Evolutionary conservation across 1,140 invertebrate species (phyloP).

Genomic region (Gonioctena quinquepunctata): DNA sequence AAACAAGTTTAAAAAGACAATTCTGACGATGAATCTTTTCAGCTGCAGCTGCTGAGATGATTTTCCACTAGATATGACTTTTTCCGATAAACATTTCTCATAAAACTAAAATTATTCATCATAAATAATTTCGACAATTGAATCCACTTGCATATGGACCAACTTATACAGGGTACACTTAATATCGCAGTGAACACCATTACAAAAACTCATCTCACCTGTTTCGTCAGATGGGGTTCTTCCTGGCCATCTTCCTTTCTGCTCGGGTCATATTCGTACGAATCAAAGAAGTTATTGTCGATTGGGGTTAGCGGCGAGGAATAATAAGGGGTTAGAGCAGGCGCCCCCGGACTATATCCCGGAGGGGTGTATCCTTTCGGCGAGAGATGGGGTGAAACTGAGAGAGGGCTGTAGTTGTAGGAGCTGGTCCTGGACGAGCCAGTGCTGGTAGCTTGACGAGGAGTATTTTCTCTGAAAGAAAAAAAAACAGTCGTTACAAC

Average conservation of each 20-base stretch:
- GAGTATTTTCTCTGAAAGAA: slow-evolving; percentile 44
- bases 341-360: slow-evolving; percentile 43
- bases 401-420: slow-evolving; percentile 50
- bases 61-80: too few relatives aligned
- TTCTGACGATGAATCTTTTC: too few relatives aligned
- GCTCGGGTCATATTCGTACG: slow-evolving; percentile 26
- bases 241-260: slow-evolving; percentile 19
- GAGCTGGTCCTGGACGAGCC: slow-evolving; percentile 48
- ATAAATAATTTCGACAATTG: too few relatives aligned
- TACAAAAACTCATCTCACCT: too few relatives aligned
- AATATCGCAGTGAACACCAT: neutral
- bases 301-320: slow-evolving; percentile 46
- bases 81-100: too few relatives aligned
- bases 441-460: slow-evolving; percentile 40
- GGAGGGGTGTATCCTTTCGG: slow-evolving; percentile 38
- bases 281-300: slow-evolving; percentile 44
- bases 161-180: too few relatives aligned
- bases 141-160: too few relatives aligned
- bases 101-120: too few relatives aligned
- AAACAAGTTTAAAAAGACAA: too few relatives aligned
- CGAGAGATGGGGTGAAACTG: slow-evolving; percentile 52
- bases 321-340: slow-evolving; percentile 46
- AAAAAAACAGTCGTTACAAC: too few relatives aligned
- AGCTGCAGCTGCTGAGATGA: too few relatives aligned
- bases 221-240: slow-evolving; percentile 50